A percentile compares a stretch with the other conserved stretches of the same genome.
These are phyloP conservation scores for Brachionus paranguensis DNA, from an alignment of 1,140 invertebrate species.

Conservation along the genomic window DNA sequence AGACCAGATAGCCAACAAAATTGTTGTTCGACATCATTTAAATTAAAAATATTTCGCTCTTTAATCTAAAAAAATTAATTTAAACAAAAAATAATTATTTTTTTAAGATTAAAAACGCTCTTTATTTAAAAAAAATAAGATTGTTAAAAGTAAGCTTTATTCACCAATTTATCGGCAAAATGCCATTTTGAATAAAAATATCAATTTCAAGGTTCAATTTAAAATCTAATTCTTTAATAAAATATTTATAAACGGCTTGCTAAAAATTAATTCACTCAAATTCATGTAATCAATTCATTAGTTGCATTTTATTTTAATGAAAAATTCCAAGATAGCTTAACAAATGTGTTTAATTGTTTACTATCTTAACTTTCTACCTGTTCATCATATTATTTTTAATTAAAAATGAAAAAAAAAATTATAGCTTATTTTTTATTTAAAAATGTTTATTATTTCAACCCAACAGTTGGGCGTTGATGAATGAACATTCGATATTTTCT, in stretches of 20 bases:
- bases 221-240: background rate
- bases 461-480: background rate
- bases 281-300: background rate
- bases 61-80: background rate
- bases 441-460: background rate
- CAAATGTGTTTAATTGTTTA: background rate
- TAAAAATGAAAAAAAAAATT: background rate
- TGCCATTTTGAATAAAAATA: background rate
- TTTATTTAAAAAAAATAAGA: no score
- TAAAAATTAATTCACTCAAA: background rate
- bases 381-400: background rate
- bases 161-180: background rate
- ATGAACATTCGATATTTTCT: background rate
- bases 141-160: no score
- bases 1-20: slow-evolving; percentile 29
- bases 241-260: background rate
- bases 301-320: background rate
- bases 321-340: background rate
- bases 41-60: background rate
- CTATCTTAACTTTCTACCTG: background rate
- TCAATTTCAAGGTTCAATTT: background rate
- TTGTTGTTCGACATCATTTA: background rate
- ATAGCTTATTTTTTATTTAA: background rate
- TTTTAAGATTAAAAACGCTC: background rate
- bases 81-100: background rate